These are phyloP conservation scores for Drosophila repleta DNA, from an alignment of 1,140 invertebrate species.

Conservation along the genomic window DNA sequence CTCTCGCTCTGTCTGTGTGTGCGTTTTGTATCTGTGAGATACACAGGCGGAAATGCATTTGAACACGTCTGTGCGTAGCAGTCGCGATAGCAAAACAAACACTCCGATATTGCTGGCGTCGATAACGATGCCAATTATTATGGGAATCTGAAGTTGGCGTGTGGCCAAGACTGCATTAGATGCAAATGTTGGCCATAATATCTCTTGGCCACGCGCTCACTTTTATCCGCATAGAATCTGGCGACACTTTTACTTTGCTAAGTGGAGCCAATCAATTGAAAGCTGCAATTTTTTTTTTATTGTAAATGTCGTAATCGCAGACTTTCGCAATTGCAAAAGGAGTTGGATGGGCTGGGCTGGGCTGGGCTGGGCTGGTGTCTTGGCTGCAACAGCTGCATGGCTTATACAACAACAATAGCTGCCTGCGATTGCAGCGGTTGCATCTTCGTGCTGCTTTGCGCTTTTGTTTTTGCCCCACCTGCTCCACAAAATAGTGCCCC, in stretches of 20 bases:
- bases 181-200: slow-evolving; percentile 15
- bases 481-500: slow-evolving; percentile 34
- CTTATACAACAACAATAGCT: slow-evolving; percentile 33
- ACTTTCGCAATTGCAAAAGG: slow-evolving; percentile 34
- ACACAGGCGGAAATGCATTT: slow-evolving; percentile 68
- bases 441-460: slow-evolving; percentile 22
- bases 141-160: slow-evolving; percentile 37
- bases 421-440: slow-evolving; percentile 27
- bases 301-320: slow-evolving; percentile 36
- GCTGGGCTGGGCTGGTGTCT: slow-evolving; percentile 15
- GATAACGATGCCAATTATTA: slow-evolving; percentile 40
- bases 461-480: slow-evolving; percentile 32
- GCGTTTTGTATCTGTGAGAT: slow-evolving; percentile 38
- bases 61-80: slow-evolving; percentile 76
- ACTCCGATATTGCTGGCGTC: slow-evolving; percentile 21
- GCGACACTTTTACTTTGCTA: slow-evolving; percentile 64
- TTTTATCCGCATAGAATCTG: slow-evolving; percentile 53
- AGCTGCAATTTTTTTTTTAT: slow-evolving; percentile 22
- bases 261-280: slow-evolving; percentile 60
- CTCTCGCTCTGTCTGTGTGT: not conserved
- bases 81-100: slow-evolving; percentile 45
- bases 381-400: slow-evolving; percentile 18
- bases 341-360: not conserved
- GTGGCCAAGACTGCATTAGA: slow-evolving; percentile 35
- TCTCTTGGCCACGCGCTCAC: slow-evolving; percentile 22